Evolutionary conservation across 1,140 invertebrate genomes (phyloP).

Genomic region (Euwallacea fornicatus): DNA sequence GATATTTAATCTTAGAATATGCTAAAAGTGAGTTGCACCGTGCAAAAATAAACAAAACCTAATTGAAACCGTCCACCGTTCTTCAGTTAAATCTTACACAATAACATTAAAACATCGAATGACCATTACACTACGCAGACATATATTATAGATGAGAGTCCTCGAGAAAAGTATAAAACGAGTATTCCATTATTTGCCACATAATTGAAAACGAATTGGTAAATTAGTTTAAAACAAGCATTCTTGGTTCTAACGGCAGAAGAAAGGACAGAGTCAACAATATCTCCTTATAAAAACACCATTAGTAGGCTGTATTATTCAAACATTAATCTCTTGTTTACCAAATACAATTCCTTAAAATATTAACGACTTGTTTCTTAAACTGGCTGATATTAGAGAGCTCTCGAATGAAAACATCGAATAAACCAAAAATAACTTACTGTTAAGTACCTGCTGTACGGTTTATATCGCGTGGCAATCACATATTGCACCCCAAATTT

Average conservation of each 20-base stretch:
- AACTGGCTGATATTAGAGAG: constrained; percentile 23
- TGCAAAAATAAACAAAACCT: too few species aligned
- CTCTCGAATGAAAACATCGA: neutral
- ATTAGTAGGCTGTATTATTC: constrained; percentile 31
- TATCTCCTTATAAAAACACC: constrained; percentile 33
- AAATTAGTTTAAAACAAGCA: constrained; percentile 20
- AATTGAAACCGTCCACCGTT: neutral
- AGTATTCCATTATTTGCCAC: constrained; percentile 14
- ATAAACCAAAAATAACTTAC: neutral
- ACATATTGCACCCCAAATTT: too few species aligned
- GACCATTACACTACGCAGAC: constrained; percentile 1
- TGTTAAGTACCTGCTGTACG: too few species aligned
- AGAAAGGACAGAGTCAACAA: constrained; percentile 26
- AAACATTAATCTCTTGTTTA: constrained; percentile 26
- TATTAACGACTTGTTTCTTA: constrained; percentile 18
- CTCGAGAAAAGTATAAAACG: constrained; percentile 14
- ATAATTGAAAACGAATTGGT: constrained; percentile 22
- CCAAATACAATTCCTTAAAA: constrained; percentile 28
- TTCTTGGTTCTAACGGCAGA: constrained; percentile 7
- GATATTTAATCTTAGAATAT: too few species aligned
- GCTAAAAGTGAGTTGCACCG: too few species aligned
- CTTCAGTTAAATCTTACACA: neutral
- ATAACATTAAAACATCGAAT: constrained; percentile 5
- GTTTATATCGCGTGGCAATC: too few species aligned
- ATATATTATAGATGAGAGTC: constrained; percentile 5